phyloP scores from a whole-genome alignment of 92 coral and sea anemone genomes.

The Bergia puertoricense region DNA sequence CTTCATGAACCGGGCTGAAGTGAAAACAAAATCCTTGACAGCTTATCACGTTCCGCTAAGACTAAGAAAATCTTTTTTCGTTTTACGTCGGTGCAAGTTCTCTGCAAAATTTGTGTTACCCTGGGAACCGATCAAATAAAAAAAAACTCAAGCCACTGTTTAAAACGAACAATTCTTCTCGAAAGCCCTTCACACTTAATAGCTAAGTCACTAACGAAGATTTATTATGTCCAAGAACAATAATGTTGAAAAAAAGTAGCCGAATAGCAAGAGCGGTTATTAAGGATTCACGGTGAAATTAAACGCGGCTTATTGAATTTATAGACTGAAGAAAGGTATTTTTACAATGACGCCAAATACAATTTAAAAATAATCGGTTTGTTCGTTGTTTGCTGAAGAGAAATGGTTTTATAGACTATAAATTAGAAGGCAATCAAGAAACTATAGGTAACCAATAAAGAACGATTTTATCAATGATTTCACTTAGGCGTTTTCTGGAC shows the following conservation, averaged over 20 bases:
- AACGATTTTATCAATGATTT: not conserved
- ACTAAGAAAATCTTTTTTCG: not conserved
- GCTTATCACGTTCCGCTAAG: not conserved
- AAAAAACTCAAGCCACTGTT: slow-evolving; percentile 7
- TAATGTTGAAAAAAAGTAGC: not conserved
- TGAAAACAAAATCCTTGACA: not conserved
- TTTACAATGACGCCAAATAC: not conserved
- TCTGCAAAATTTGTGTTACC: slow-evolving; percentile 26
- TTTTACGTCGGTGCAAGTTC: slow-evolving; percentile 24
- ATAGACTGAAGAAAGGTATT: not conserved
- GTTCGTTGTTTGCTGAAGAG: not conserved
- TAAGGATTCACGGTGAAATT: not conserved
- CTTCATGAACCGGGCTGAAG: not conserved
- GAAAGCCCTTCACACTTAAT: slow-evolving; percentile 20
- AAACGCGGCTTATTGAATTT: not conserved
- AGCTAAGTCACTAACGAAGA: not conserved
- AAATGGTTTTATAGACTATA: not conserved
- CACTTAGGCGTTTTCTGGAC: not conserved
- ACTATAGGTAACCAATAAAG: not conserved
- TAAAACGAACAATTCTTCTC: not conserved
- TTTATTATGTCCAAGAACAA: not conserved
- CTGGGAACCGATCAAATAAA: slow-evolving; percentile 11
- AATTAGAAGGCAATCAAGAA: not conserved
- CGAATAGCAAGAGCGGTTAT: not conserved
- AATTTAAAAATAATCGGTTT: not conserved